phyloP scores from a whole-genome alignment of 2,888 invertebrate genomes.

The Drosophila rellima region DNA sequence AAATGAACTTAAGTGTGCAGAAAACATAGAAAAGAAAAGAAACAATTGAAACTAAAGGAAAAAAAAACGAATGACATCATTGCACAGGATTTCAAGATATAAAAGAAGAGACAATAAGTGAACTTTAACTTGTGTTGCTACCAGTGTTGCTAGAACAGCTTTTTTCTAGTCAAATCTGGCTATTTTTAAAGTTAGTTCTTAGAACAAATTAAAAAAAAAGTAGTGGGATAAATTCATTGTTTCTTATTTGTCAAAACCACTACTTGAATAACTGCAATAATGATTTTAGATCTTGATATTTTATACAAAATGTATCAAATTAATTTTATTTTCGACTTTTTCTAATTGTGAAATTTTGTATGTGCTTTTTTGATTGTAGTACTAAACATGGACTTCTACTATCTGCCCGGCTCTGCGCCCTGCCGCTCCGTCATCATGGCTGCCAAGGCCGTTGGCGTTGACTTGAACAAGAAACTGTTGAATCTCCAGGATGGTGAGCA shows the following conservation, averaged over 20 bases:
- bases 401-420: constrained; percentile 88
- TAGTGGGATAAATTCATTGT: too few species aligned
- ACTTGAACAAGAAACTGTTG: constrained; percentile 88
- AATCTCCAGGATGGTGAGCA: constrained; percentile 89
- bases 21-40: constrained; percentile 17
- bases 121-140: constrained; percentile 24
- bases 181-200: neutral
- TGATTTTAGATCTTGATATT: too few species aligned
- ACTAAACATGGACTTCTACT: constrained; percentile 88
- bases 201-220: too few species aligned
- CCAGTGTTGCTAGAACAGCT: neutral
- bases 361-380: constrained; percentile 25
- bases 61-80: constrained; percentile 42
- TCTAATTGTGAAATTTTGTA: constrained; percentile 41
- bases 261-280: too few species aligned
- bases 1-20: constrained; percentile 8
- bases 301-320: too few species aligned
- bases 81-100: constrained; percentile 11
- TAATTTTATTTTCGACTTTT: neutral
- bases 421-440: constrained; percentile 89
- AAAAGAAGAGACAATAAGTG: constrained; percentile 5
- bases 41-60: neutral
- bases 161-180: neutral
- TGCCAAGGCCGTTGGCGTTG: constrained; percentile 89
- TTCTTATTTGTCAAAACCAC: too few species aligned